Conservation (phyloP, 2,888 invertebrate genomes). For the Andricus quercusramuli region DNA sequence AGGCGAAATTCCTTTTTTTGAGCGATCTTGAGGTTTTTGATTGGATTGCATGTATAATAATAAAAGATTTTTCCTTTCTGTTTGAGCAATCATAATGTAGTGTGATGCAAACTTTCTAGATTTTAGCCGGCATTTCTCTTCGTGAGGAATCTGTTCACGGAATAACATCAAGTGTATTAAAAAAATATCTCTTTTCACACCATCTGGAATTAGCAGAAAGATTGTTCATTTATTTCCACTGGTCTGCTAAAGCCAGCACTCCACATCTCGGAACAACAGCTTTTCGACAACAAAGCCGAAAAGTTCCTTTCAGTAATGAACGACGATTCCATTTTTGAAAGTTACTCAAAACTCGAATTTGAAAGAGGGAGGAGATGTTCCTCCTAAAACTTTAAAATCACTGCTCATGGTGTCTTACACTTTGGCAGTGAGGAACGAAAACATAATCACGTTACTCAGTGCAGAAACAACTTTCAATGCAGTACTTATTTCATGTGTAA, state of each 20-base stretch:
- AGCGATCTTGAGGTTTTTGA: no score
- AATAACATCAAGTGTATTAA: slow-evolving; percentile 84
- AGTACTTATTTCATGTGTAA: slow-evolving; percentile 86
- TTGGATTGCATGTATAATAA: no score
- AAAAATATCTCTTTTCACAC: slow-evolving; percentile 89
- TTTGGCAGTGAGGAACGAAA: slow-evolving; percentile 87
- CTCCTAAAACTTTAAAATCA: slow-evolving; percentile 83
- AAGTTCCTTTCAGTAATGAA: slow-evolving; percentile 80
- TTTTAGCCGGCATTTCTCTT: slow-evolving; percentile 85
- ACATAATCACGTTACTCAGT: slow-evolving; percentile 83
- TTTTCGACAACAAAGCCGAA: slow-evolving; percentile 88
- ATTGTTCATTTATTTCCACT: slow-evolving; percentile 83
- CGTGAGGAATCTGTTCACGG: slow-evolving; percentile 87
- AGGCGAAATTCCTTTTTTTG: no score
- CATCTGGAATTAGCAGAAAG: slow-evolving; percentile 86
- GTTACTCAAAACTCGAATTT: slow-evolving; percentile 82
- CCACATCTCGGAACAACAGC: slow-evolving; percentile 82
- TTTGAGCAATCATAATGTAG: background rate
- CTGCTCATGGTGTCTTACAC: slow-evolving; percentile 88
- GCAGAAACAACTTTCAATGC: slow-evolving; percentile 87
- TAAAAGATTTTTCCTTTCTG: background rate
- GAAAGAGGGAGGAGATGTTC: slow-evolving; percentile 78
- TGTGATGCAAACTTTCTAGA: slow-evolving; percentile 79
- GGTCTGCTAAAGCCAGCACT: slow-evolving; percentile 82
- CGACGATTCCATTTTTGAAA: slow-evolving; percentile 83